Base-by-base conservation (phyloP, 2,888 invertebrate species). In the Diarsia mendica region DNA sequence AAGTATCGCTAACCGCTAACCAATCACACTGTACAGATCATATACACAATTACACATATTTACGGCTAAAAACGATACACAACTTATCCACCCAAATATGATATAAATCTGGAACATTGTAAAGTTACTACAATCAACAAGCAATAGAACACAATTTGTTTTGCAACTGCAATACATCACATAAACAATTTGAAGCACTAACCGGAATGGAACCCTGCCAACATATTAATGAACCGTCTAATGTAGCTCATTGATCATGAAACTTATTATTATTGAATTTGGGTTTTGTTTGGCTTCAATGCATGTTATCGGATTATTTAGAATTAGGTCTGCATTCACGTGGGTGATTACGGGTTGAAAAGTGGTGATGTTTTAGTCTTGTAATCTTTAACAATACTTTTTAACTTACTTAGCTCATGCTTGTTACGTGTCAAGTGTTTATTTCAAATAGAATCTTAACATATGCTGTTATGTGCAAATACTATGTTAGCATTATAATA, bases 191-290 rank as follows among this genome's bases (percentile, higher is more conserved):
- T 72, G 68, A 51, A 39, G 67, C 63, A 67, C 66, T 69, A 77
- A 70, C 72, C 58, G 49, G 28, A 69, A 77, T 85, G 84, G 77
- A 77, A 51, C 73, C 49, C 55, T 63, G 80, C 86, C 84, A 86
- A 75, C 65, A 67, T 75, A 77, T 86, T 83, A 80, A 85, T 83
- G 63, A 83, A 80, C 73, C 64, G 63, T 75, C 77, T 75, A 77
- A 79, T 85, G 53, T 68, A 66, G 67, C 33, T 69, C 73, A 67
- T 73, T 81, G 80, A 69, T 83, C 66, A 73, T n/a, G 51, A 46
- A 83, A 82, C 55, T 33, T 69, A 69, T 82, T 67, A 77, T 46
- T 51, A 73, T 64, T 72, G 23, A 72, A 63, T 49, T 64, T 15
- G 15, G 13, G 23, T 18, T 64, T 9, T 33, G 23, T 55, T 60